phyloP scores from a whole-genome alignment of 2,113 vertebrate genomes.

The Catharus bicknelli region DNA sequence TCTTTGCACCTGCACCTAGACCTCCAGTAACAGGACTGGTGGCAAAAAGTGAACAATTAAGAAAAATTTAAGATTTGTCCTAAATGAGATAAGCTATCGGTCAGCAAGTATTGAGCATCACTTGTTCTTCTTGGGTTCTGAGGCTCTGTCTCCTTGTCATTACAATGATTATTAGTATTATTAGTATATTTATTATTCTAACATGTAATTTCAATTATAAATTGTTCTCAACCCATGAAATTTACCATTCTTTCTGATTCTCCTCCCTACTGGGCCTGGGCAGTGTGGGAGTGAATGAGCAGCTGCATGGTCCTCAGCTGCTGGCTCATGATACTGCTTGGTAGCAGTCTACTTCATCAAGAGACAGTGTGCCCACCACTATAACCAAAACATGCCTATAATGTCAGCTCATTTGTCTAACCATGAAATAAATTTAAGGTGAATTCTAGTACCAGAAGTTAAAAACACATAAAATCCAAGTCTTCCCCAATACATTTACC shows the following conservation, averaged over 20 bases:
- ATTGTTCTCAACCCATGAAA: background rate
- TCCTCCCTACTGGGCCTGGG: background rate
- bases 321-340: background rate
- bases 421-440: background rate
- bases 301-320: background rate
- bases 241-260: background rate
- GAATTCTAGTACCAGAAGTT: background rate
- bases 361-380: background rate
- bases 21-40: background rate
- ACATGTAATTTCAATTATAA: background rate
- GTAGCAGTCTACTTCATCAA: background rate
- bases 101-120: background rate
- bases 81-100: background rate
- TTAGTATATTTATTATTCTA: background rate
- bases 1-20: background rate
- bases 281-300: background rate
- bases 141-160: background rate
- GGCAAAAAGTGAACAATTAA: background rate
- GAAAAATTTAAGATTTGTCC: background rate
- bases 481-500: background rate
- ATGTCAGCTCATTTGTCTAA: background rate
- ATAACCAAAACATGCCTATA: background rate
- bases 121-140: background rate
- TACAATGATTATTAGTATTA: background rate
- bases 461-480: background rate